Evolutionary conservation across 1,140 invertebrate species (phyloP).

Genomic region (Lepidurus arcticus): DNA sequence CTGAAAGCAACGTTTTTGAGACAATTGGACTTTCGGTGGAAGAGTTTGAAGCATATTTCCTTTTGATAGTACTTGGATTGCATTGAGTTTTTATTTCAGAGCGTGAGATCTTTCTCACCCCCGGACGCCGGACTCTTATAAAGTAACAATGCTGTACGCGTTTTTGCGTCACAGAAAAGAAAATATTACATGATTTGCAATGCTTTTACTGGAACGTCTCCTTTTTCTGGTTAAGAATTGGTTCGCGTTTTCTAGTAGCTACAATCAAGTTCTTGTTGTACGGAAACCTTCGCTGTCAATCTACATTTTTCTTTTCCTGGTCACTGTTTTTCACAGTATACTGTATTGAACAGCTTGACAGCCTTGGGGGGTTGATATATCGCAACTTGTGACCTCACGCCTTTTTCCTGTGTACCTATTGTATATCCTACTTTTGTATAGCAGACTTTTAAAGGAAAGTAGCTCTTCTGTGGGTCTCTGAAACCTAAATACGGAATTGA

Average conservation of each 20-base stretch:
- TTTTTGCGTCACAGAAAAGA: neutral
- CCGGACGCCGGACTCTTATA: neutral
- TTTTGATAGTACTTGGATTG: neutral
- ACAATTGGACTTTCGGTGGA: neutral
- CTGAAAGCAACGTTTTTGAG: neutral
- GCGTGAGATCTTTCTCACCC: conserved; percentile 20
- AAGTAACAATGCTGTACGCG: neutral
- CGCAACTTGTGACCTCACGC: conserved; percentile 3
- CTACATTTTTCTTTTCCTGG: neutral
- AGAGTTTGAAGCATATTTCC: neutral
- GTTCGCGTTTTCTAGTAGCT: neutral
- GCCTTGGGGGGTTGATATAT: neutral
- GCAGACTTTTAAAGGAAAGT: neutral
- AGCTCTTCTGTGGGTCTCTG: neutral
- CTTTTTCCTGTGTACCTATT: neutral
- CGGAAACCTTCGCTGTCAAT: neutral
- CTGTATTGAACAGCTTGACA: too few relatives aligned
- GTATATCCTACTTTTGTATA: neutral
- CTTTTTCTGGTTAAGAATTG: neutral
- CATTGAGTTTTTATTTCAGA: neutral
- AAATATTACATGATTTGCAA: neutral
- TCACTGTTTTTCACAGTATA: neutral
- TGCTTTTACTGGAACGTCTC: neutral
- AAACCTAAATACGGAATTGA: neutral
- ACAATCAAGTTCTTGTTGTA: neutral